Evolutionary conservation across 2,888 invertebrate species (phyloP).

Genomic region (Calliopum simillimum): DNA sequence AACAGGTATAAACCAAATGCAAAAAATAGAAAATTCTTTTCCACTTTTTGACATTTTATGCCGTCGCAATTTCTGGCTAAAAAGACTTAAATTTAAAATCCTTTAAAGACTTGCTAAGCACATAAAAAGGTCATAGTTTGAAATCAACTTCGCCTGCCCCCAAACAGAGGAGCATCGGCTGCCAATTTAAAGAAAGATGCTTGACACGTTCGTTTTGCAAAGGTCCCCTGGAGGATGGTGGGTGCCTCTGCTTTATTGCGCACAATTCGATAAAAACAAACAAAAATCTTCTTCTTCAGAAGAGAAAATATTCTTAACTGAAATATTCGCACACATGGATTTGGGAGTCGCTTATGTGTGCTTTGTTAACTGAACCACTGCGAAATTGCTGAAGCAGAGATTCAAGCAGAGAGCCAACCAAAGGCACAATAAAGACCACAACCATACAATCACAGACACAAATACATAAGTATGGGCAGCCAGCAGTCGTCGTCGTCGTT

Average conservation of each 20-base stretch:
- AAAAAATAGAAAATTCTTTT: too few species aligned
- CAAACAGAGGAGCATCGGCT: neutral
- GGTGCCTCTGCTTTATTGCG: neutral
- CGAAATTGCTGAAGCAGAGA: conserved; percentile 10
- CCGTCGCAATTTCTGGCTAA: conserved; percentile 1
- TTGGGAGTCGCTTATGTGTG: conserved; percentile 44
- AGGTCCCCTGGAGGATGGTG: neutral
- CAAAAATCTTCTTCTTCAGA: neutral
- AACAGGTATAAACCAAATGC: too few species aligned
- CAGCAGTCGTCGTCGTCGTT: too few species aligned
- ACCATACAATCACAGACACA: conserved; percentile 3
- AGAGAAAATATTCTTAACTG: conserved; percentile 4
- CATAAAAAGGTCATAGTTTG: conserved; percentile 5
- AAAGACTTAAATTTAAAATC: conserved; percentile 16
- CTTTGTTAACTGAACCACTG: conserved; percentile 44
- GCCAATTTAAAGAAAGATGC: conserved; percentile 16
- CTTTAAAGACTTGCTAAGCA: conserved; percentile 25
- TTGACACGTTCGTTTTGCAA: neutral
- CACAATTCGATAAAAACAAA: neutral
- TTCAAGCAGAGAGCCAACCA: neutral
- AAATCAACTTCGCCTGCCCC: neutral
- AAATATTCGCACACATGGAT: conserved; percentile 35
- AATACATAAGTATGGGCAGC: neutral
- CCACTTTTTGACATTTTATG: neutral
- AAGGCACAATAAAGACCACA: neutral